Percentiles rank a stretch among this genome's conserved stretches.
Evolutionary conservation across 2,888 invertebrate genomes (phyloP).

Genomic region (Phyto melanocephala): DNA sequence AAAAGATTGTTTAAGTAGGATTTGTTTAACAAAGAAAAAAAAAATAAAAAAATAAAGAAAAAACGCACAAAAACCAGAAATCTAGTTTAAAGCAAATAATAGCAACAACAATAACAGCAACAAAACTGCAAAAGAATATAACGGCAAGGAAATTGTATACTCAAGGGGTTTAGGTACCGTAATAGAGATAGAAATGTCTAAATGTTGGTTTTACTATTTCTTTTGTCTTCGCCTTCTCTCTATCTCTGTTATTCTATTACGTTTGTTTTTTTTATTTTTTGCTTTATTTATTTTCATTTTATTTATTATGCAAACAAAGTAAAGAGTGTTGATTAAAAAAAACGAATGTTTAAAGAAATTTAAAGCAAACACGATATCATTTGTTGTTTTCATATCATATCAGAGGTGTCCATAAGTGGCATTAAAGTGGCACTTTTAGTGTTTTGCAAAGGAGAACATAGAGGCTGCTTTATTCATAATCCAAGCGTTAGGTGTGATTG

Average conservation of each 20-base stretch:
- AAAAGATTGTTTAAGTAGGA: constrained; percentile 20
- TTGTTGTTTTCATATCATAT: too few species aligned
- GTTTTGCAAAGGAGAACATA: too few species aligned
- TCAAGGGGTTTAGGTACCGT: constrained; percentile 48
- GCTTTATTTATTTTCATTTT: background rate
- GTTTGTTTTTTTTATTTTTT: background rate
- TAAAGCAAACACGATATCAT: background rate
- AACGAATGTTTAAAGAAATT: constrained; percentile 1
- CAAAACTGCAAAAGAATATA: background rate
- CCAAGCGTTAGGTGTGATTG: too few species aligned
- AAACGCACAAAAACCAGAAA: too few species aligned
- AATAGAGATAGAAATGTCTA: constrained; percentile 43
- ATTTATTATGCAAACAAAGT: constrained; percentile 60
- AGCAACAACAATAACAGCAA: background rate
- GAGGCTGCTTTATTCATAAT: too few species aligned
- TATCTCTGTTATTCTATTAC: background rate
- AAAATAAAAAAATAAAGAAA: background rate
- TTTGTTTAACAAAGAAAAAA: constrained; percentile 13
- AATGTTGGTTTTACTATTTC: constrained; percentile 51
- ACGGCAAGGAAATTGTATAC: constrained; percentile 44
- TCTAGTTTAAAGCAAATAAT: constrained; percentile 34
- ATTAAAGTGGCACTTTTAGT: too few species aligned
- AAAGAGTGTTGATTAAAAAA: constrained; percentile 39
- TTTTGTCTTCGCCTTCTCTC: background rate
- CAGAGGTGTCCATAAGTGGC: too few species aligned